Conservation (phyloP, 2,888 invertebrate species). For the Lingula anatina region DNA sequence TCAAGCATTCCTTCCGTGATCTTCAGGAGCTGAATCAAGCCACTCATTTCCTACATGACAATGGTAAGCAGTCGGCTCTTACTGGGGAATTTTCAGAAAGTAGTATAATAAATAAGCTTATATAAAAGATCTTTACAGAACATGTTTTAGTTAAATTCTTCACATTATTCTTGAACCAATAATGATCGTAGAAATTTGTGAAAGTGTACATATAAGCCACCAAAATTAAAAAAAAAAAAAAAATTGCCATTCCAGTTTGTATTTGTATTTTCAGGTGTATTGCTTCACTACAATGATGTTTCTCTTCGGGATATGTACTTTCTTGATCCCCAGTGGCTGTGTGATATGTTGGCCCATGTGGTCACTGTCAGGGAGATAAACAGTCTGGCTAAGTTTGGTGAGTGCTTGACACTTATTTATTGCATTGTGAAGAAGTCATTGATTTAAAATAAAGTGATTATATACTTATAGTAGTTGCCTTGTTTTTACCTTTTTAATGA, state of each 20-base stretch:
- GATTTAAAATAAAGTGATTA: not conserved
- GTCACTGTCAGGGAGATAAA: slow-evolving; percentile 96
- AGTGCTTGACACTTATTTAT: slow-evolving; percentile 8
- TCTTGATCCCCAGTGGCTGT: slow-evolving; percentile 96
- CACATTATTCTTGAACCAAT: no score
- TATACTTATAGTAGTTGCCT: no score
- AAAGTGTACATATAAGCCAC: no score
- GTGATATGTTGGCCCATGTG: slow-evolving; percentile 94
- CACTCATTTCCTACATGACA: slow-evolving; percentile 94
- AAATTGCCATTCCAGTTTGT: no score
- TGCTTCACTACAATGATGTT: slow-evolving; percentile 59
- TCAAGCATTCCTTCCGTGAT: slow-evolving; percentile 75
- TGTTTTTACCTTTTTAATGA: no score
- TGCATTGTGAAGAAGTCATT: not conserved
- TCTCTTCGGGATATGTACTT: slow-evolving; percentile 76
- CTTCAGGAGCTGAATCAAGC: slow-evolving; percentile 89
- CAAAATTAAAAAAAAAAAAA: no score
- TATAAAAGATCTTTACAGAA: no score
- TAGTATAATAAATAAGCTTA: no score
- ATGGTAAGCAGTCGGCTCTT: no score
- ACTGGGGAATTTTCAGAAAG: no score
- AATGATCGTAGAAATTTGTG: no score
- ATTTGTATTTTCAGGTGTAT: slow-evolving; percentile 61
- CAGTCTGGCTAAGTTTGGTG: slow-evolving; percentile 83
- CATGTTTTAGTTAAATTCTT: no score